Conservation (phyloP, 2,113 vertebrate genomes). For the Dicrurus megarhynchus region DNA sequence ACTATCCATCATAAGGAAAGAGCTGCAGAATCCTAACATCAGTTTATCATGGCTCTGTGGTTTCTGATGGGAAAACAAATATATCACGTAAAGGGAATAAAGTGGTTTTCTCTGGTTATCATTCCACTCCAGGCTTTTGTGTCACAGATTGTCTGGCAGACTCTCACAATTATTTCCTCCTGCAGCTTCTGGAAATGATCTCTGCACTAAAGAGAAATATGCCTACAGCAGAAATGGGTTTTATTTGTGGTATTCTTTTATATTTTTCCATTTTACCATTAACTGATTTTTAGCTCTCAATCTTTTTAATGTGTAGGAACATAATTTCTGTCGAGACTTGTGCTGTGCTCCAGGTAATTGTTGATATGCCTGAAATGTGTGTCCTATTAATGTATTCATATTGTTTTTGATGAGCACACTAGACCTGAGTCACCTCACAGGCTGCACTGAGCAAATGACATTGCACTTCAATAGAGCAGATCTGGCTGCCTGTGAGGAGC, state of each 20-base stretch:
- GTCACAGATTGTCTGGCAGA: constrained; percentile 32
- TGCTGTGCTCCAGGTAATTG: neutral
- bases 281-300: neutral
- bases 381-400: neutral
- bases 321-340: neutral
- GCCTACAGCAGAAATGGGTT: constrained; percentile 14
- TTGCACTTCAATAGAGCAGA: neutral
- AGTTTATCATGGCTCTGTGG: neutral
- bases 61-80: constrained; percentile 29
- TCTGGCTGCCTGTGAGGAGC: neutral
- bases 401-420: neutral
- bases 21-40: neutral
- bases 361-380: neutral
- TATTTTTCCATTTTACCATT: constrained; percentile 12
- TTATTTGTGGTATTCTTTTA: constrained; percentile 8
- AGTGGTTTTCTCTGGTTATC: constrained; percentile 42
- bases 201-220: constrained; percentile 39
- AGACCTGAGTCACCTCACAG: neutral
- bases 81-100: neutral
- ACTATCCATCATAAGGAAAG: neutral
- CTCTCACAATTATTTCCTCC: constrained; percentile 39
- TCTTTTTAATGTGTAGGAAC: neutral
- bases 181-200: constrained; percentile 60
- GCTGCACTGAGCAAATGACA: neutral
- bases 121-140: constrained; percentile 41